A percentile compares a stretch with the other conserved stretches of the same genome.
Evolutionary conservation across 2,113 vertebrate species (phyloP).

Genomic region (Columbina picui): DNA sequence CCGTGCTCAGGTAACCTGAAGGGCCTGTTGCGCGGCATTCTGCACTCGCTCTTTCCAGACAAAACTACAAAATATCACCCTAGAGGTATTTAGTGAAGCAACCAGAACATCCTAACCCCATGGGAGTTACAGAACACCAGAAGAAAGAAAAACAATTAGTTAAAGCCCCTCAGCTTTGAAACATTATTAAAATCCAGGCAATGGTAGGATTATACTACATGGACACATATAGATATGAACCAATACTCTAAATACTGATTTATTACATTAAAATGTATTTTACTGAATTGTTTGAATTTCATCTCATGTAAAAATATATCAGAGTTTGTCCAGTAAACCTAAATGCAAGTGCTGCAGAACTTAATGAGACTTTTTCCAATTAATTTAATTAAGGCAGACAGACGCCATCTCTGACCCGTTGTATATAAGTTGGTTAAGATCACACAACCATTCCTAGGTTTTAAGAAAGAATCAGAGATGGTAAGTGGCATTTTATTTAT

Average conservation of each 20-base stretch:
- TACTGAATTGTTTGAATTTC: background rate
- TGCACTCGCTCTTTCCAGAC: constrained; percentile 59
- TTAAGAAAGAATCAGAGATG: background rate
- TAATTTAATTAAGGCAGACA: background rate
- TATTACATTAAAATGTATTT: background rate
- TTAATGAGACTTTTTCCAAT: background rate
- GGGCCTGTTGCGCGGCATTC: constrained; percentile 47
- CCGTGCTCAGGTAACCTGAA: constrained; percentile 47
- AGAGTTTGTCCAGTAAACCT: background rate
- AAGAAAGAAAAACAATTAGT: background rate
- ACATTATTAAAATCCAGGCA: background rate
- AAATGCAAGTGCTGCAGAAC: background rate
- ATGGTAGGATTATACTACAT: background rate
- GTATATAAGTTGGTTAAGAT: background rate
- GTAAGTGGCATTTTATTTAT: background rate
- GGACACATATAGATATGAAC: background rate
- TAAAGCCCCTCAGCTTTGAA: background rate
- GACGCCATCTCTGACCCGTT: background rate
- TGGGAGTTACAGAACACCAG: background rate
- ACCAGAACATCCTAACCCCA: constrained; percentile 11
- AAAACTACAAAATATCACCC: constrained; percentile 64
- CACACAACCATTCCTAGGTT: background rate
- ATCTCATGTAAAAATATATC: background rate
- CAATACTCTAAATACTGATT: background rate
- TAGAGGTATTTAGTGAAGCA: constrained; percentile 49